phyloP scores from a whole-genome alignment of 2,888 invertebrate genomes.

The Tolmerus cingulatus region DNA sequence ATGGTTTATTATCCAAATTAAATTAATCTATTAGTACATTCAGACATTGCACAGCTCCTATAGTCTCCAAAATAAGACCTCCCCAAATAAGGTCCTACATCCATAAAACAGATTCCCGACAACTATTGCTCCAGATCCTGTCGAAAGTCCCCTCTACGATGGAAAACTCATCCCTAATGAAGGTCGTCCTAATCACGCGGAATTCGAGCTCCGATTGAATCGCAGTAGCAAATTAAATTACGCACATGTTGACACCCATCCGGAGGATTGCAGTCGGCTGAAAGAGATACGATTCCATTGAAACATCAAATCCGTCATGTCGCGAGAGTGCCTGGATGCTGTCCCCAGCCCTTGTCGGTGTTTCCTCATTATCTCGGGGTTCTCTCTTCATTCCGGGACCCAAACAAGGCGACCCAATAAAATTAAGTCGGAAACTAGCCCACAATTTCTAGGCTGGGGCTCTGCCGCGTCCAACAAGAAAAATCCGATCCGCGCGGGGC shows the following conservation, averaged over 20 bases:
- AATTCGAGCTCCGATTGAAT: background rate
- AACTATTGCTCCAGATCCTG: background rate
- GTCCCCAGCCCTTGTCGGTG: slow-evolving; percentile 32
- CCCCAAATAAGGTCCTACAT: background rate
- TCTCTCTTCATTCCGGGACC: slow-evolving; percentile 21
- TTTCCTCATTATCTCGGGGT: slow-evolving; percentile 43
- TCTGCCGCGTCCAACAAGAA: background rate
- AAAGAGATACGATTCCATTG: slow-evolving; percentile 37
- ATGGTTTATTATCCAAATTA: too few relatives aligned
- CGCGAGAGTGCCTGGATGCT: slow-evolving; percentile 19
- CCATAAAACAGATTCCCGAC: background rate
- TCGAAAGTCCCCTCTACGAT: background rate
- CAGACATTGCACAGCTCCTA: background rate
- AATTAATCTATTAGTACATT: background rate
- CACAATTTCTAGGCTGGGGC: background rate
- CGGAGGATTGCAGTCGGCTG: background rate
- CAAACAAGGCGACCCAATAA: slow-evolving; percentile 36
- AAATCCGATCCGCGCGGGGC: background rate
- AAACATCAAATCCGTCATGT: slow-evolving; percentile 46
- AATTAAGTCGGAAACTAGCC: slow-evolving; percentile 38
- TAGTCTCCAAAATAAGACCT: background rate
- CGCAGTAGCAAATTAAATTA: slow-evolving; percentile 41
- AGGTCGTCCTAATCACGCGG: background rate
- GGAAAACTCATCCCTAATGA: background rate
- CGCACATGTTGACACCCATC: slow-evolving; percentile 44